Conservation (phyloP, 2,797 vertebrate species). For the Hypotaenidia philippensis region DNA sequence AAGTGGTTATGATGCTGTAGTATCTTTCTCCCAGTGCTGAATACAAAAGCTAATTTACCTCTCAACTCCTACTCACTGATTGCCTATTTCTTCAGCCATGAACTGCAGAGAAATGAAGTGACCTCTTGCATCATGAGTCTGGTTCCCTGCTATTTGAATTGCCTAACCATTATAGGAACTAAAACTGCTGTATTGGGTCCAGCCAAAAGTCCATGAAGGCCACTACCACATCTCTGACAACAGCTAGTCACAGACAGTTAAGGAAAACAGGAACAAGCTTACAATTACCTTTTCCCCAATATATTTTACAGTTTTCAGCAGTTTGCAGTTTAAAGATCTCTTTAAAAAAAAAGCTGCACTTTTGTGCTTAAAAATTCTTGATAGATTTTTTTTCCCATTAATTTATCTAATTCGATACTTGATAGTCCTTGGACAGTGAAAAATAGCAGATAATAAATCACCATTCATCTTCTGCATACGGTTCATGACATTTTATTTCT, state of each 20-base stretch:
- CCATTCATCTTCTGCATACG: not conserved
- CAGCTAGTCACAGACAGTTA: not conserved
- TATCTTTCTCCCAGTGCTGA: not conserved
- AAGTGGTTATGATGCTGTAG: not conserved
- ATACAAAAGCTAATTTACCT: conserved; percentile 46
- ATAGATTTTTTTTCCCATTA: not conserved
- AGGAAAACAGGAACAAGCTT: conserved; percentile 5
- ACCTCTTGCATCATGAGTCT: conserved; percentile 43
- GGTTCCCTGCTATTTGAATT: conserved; percentile 39
- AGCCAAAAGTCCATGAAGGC: not conserved
- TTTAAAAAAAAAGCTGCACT: not conserved
- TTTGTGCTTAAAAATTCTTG: not conserved
- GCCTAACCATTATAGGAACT: conserved; percentile 46
- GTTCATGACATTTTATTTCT: not conserved
- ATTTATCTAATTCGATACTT: not conserved
- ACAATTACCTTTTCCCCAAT: not conserved
- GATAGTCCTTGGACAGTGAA: not conserved
- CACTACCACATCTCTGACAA: not conserved
- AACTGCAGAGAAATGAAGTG: conserved; percentile 3
- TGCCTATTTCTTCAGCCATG: not conserved
- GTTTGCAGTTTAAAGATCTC: not conserved
- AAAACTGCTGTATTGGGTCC: not conserved
- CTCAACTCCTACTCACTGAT: conserved; percentile 29
- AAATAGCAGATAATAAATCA: not conserved
- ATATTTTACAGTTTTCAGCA: conserved; percentile 11